These are phyloP conservation scores for Globodera ellingtonae DNA, from an alignment of 1,140 invertebrate genomes.

Conservation along the genomic window DNA sequence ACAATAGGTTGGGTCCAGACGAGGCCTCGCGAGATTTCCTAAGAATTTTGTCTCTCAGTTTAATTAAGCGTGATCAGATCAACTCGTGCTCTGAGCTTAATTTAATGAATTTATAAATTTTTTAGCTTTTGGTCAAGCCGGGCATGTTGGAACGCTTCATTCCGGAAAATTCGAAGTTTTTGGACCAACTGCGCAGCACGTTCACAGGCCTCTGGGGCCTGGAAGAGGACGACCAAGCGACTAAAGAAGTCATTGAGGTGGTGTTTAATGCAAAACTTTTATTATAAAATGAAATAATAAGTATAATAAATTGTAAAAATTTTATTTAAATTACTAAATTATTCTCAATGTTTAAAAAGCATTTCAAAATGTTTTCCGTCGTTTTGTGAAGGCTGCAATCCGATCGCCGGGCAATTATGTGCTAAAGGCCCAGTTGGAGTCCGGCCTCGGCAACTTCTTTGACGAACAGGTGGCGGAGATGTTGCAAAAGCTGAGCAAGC, in stretches of 20 bases:
- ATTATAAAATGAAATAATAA: too few species aligned
- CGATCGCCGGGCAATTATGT: slow-evolving; percentile 8
- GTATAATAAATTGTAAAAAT: too few species aligned
- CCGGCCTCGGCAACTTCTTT: slow-evolving; percentile 18
- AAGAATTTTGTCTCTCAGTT: neutral
- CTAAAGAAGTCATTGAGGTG: slow-evolving; percentile 2
- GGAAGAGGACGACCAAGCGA: neutral
- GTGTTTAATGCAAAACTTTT: too few species aligned
- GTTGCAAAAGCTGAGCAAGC: slow-evolving; percentile 17
- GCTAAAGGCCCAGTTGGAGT: slow-evolving; percentile 1
- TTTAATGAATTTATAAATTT: neutral
- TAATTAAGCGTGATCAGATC: neutral
- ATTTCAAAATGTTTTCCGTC: too few species aligned
- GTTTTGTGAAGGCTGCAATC: slow-evolving; percentile 10
- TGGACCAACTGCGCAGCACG: slow-evolving; percentile 4
- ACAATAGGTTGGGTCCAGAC: neutral
- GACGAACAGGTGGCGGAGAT: slow-evolving; percentile 11
- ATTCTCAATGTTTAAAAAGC: too few species aligned
- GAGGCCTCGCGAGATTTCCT: neutral
- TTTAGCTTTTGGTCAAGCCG: neutral
- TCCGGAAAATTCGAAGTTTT: neutral
- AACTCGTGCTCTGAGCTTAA: neutral
- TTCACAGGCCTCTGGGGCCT: slow-evolving; percentile 25
- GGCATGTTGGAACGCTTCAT: slow-evolving; percentile 15
- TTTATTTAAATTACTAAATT: too few species aligned